Percentiles rank a stretch among this genome's conserved stretches.
Evolutionary conservation across 2,113 vertebrate species (phyloP).

Genomic region (Carollia perspicillata): DNA sequence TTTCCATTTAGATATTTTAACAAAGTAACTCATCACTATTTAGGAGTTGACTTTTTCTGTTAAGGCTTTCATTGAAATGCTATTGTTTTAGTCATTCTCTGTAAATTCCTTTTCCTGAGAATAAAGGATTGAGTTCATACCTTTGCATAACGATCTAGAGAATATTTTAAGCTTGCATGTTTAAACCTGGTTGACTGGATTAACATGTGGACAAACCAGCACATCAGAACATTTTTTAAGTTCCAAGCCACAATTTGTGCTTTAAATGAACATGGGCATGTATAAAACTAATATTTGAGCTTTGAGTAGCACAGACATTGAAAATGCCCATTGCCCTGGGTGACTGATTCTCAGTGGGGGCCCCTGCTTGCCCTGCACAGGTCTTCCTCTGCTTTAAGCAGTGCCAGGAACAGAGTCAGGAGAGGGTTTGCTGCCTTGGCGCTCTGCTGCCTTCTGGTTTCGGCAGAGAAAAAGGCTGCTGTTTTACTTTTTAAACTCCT

Average conservation of each 20-base stretch:
- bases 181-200: constrained; percentile 63
- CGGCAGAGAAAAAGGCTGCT: constrained; percentile 9
- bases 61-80: not conserved
- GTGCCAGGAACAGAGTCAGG: not conserved
- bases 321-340: not conserved
- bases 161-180: constrained; percentile 73
- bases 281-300: constrained; percentile 33
- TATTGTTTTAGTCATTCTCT: constrained; percentile 37
- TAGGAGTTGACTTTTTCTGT: constrained; percentile 42
- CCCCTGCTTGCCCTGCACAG: not conserved
- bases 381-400: constrained; percentile 1
- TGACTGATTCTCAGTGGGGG: constrained; percentile 2
- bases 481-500: constrained; percentile 47
- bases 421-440: constrained; percentile 6
- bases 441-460: constrained; percentile 10
- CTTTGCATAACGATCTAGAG: constrained; percentile 58
- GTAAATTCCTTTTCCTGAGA: constrained; percentile 57
- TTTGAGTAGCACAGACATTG: not conserved
- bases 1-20: constrained; percentile 33
- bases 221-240: constrained; percentile 66
- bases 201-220: constrained; percentile 59
- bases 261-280: constrained; percentile 49
- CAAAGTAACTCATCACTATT: constrained; percentile 9
- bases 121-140: constrained; percentile 61
- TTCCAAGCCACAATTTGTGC: constrained; percentile 54